Percentiles rank a stretch among this genome's conserved stretches.
These are phyloP conservation scores for Hycleus cichorii DNA, from an alignment of 1,140 invertebrate genomes.

Conservation along the genomic window DNA sequence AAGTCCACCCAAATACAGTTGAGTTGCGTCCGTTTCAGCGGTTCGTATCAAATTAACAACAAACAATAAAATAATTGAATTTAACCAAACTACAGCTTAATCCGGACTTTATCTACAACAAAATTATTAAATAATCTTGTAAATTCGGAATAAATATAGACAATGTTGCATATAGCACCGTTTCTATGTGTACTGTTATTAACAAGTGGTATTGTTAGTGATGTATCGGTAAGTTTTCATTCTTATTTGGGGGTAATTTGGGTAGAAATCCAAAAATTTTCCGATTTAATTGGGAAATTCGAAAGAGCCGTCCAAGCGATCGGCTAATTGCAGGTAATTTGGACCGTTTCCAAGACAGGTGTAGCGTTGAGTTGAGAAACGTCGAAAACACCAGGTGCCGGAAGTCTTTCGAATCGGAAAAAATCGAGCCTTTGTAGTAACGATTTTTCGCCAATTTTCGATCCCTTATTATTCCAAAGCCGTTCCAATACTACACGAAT, in stretches of 20 bases:
- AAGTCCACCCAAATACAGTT: conserved; percentile 32
- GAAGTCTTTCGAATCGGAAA: not conserved
- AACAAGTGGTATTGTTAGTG: conserved; percentile 28
- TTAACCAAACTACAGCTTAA: too few relatives aligned
- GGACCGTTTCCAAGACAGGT: not conserved
- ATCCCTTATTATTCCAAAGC: too few relatives aligned
- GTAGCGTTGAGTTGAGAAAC: not conserved
- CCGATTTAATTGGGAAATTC: not conserved
- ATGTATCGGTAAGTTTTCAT: conserved; percentile 27
- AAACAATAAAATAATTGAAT: not conserved
- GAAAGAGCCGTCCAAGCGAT: not conserved
- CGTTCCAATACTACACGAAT: too few relatives aligned
- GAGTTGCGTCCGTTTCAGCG: conserved; percentile 29
- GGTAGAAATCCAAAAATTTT: not conserved
- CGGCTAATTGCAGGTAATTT: not conserved
- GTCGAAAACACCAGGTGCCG: not conserved
- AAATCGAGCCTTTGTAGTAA: not conserved
- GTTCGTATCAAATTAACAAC: conserved; percentile 24
- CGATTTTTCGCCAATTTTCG: too few relatives aligned
- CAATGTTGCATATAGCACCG: conserved; percentile 33
- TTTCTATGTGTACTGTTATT: conserved; percentile 28
- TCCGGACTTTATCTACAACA: too few relatives aligned
- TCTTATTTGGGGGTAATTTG: not conserved
- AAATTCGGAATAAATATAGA: too few relatives aligned
- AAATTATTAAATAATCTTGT: too few relatives aligned